Evolutionary conservation across 37 sponge, comb jelly and placozoan genomes (phyloP).

Genomic region (Axinella damicornis): DNA sequence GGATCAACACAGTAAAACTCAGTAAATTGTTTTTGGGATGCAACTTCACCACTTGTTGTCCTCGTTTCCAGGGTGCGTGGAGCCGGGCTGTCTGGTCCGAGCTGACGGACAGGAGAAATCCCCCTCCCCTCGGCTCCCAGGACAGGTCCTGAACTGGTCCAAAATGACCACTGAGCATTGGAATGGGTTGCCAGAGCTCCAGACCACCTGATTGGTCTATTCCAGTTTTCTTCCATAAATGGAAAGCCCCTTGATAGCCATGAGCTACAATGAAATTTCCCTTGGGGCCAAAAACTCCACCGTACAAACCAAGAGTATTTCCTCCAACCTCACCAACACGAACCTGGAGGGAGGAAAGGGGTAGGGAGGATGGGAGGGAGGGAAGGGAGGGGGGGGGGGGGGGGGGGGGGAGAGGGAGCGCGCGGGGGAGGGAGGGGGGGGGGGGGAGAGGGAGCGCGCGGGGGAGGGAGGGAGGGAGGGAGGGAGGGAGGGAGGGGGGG

Average conservation of each 20-base stretch:
- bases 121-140: conserved; percentile 82
- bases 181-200: conserved; percentile 71
- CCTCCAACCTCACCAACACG: conserved; percentile 96
- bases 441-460: no score
- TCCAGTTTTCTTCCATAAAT: conserved; percentile 76
- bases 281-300: conserved; percentile 74
- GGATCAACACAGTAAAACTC: no score
- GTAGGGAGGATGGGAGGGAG: no score
- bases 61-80: conserved; percentile 79
- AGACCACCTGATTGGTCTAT: neutral
- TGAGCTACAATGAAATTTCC: conserved; percentile 83
- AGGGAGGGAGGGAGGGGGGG: neutral
- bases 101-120: conserved; percentile 78
- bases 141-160: conserved; percentile 77
- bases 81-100: conserved; percentile 88
- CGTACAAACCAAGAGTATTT: conserved; percentile 90
- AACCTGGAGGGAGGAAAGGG: conserved; percentile 47
- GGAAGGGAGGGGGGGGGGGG: neutral
- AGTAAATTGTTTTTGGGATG: no score
- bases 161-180: conserved; percentile 84
- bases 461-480: no score
- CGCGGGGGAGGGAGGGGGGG: no score
- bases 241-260: conserved; percentile 92
- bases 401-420: no score
- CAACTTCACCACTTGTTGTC: neutral